A percentile compares a stretch with the other conserved stretches of the same genome.
These are phyloP conservation scores for Jordanella pulchra DNA, from an alignment of 2,797 vertebrate genomes.

Conservation along the genomic window DNA sequence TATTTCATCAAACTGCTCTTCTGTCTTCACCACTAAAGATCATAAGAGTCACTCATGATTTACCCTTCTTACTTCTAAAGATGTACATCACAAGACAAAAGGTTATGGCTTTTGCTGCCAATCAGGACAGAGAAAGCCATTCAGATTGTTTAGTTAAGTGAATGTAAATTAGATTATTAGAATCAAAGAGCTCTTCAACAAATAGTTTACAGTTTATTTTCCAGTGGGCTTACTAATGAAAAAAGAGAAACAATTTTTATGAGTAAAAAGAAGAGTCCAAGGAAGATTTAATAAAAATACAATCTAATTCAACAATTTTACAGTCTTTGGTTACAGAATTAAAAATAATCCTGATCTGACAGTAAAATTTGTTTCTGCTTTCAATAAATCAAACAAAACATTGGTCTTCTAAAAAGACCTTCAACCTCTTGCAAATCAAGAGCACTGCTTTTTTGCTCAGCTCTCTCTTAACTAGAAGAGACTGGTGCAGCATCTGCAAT, in stretches of 20 bases:
- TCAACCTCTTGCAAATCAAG: too few relatives aligned
- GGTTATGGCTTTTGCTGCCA: constrained; percentile 80
- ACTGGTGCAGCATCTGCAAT: too few relatives aligned
- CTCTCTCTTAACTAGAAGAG: too few relatives aligned
- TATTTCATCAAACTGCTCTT: constrained; percentile 98
- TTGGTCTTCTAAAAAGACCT: too few relatives aligned
- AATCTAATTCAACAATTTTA: too few relatives aligned
- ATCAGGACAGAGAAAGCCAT: constrained; percentile 78
- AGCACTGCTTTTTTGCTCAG: too few relatives aligned
- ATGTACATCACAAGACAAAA: constrained; percentile 79
- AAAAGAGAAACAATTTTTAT: neutral
- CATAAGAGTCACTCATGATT: constrained; percentile 73
- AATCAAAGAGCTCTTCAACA: neutral
- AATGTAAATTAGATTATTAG: constrained; percentile 55
- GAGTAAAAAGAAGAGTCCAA: neutral
- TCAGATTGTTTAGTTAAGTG: constrained; percentile 60
- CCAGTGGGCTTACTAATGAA: neutral
- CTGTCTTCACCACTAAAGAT: constrained; percentile 63
- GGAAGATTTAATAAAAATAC: neutral
- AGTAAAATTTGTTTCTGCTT: neutral
- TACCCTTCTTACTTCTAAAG: constrained; percentile 76
- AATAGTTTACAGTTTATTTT: neutral
- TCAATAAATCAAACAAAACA: too few relatives aligned
- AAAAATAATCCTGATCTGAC: neutral
- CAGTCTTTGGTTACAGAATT: too few relatives aligned